A percentile compares a stretch with the other conserved stretches of the same genome.
Evolutionary conservation across 2,113 vertebrate genomes (phyloP).

Genomic region (Lepus europaeus): DNA sequence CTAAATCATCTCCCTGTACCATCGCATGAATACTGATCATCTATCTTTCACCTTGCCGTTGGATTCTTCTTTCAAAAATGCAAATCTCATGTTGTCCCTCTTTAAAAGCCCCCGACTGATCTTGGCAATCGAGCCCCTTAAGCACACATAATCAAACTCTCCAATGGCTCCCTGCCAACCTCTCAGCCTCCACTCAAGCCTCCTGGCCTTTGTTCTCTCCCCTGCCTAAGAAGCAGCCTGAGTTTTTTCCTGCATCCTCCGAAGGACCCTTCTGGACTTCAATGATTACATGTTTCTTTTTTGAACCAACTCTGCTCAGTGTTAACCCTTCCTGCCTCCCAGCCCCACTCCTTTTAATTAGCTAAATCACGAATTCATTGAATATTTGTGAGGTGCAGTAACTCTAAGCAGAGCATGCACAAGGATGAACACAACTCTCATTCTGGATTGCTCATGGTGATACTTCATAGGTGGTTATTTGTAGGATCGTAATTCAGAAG

Average conservation of each 20-base stretch:
- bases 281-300: neutral
- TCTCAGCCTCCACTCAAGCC: neutral
- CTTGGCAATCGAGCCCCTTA: neutral
- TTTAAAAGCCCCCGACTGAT: neutral
- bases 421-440: neutral
- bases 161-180: neutral
- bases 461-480: neutral
- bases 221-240: neutral
- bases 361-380: neutral
- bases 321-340: neutral
- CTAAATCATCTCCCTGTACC: neutral
- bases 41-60: slow-evolving; percentile 15
- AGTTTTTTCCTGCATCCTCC: neutral
- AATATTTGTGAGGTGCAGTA: neutral
- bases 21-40: neutral
- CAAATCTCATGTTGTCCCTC: neutral
- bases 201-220: neutral
- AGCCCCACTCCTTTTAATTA: neutral
- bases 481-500: neutral
- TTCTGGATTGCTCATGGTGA: neutral
- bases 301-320: neutral
- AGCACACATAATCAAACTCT: neutral
- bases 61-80: neutral
- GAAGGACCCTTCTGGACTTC: neutral
- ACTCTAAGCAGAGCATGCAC: neutral